Percentiles rank a stretch among this genome's conserved stretches.
Evolutionary conservation across 2,113 vertebrate species (phyloP).

Genomic region (Poeciliopsis occidentalis): DNA sequence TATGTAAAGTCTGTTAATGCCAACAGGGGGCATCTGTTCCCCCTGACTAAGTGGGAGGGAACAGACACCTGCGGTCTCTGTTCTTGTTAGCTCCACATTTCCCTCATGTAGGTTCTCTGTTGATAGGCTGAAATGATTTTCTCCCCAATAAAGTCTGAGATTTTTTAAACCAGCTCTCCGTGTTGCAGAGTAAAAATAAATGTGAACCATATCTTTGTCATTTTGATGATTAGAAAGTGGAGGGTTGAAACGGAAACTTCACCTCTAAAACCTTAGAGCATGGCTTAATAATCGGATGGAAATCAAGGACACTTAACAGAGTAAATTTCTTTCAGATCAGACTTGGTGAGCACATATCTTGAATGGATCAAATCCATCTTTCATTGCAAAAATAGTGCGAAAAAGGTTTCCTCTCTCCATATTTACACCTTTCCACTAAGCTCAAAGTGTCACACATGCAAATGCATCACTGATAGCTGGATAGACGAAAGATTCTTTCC

Average conservation of each 20-base stretch:
- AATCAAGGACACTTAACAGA: conserved; percentile 12
- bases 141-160: conserved; percentile 3
- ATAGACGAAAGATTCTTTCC: not conserved
- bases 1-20: no score
- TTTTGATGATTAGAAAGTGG: not conserved
- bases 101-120: not conserved
- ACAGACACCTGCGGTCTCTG: no score
- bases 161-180: conserved; percentile 12
- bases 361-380: not conserved
- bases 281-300: not conserved
- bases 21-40: no score
- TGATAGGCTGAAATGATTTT: conserved; percentile 11
- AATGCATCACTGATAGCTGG: not conserved
- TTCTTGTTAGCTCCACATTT: not conserved
- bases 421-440: conserved; percentile 6
- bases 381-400: not conserved
- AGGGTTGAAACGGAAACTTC: not conserved
- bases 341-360: not conserved
- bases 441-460: not conserved
- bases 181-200: conserved; percentile 20
- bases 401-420: not conserved
- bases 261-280: not conserved
- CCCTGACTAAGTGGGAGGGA: no score
- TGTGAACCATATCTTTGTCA: conserved; percentile 4
- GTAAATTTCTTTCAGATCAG: not conserved